phyloP scores from a whole-genome alignment of 2,797 vertebrate species.

The Anisognathus igniventris region DNA sequence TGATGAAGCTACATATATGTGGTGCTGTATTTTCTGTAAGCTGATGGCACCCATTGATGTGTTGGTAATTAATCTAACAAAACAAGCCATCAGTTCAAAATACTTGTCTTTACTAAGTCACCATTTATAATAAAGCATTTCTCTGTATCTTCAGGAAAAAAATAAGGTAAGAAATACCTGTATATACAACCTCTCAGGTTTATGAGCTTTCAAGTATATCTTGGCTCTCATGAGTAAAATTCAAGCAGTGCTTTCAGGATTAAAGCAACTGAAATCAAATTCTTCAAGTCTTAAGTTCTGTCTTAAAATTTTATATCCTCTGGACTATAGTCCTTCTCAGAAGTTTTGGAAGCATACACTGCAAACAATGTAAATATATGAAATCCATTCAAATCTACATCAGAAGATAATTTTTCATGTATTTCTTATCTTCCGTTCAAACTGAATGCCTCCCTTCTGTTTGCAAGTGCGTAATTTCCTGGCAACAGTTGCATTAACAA shows the following conservation, averaged over 20 bases:
- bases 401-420: background rate
- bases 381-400: background rate
- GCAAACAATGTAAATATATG: background rate
- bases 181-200: background rate
- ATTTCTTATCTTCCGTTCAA: background rate
- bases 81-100: background rate
- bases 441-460: background rate
- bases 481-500: background rate
- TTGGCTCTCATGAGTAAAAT: background rate
- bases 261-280: background rate
- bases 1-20: background rate
- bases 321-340: background rate
- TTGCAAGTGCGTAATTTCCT: background rate
- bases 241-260: background rate
- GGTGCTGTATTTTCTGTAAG: background rate
- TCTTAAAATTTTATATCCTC: background rate
- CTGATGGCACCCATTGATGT: background rate
- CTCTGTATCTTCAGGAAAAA: background rate
- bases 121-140: background rate
- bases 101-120: background rate
- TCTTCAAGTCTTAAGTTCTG: background rate
- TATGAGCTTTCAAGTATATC: background rate
- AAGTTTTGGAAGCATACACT: background rate
- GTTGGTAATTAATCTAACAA: background rate
- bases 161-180: background rate